Conservation (phyloP, 2,888 invertebrate genomes). For the Teinopalpus imperialis region DNA sequence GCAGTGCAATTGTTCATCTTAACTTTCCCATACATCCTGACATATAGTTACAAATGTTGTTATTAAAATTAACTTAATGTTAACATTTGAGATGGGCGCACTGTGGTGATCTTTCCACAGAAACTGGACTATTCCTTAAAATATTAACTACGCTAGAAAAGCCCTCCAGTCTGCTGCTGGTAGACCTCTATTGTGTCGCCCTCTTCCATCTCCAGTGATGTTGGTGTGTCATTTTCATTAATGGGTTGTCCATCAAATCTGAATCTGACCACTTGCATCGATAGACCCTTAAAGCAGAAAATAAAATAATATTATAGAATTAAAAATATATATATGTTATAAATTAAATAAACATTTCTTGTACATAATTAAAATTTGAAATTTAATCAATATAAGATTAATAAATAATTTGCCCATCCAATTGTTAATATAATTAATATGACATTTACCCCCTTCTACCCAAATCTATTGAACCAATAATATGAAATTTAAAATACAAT, state of each 20-base stretch:
- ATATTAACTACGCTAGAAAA: slow-evolving; percentile 62
- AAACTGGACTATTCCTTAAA: slow-evolving; percentile 70
- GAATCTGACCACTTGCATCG: slow-evolving; percentile 95
- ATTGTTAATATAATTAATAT: no score
- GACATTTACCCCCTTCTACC: no score
- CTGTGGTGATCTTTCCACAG: slow-evolving; percentile 56
- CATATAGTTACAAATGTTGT: slow-evolving; percentile 54
- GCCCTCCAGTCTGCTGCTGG: slow-evolving; percentile 96
- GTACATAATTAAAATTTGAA: no score
- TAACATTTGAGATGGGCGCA: slow-evolving; percentile 70
- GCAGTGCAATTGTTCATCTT: slow-evolving; percentile 46
- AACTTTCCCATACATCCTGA: slow-evolving; percentile 45
- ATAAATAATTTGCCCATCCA: no score
- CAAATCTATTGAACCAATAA: no score
- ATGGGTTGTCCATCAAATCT: slow-evolving; percentile 96
- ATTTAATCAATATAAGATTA: no score
- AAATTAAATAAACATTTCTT: no score
- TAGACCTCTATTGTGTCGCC: slow-evolving; percentile 98
- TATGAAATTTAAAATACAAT: no score
- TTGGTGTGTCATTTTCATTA: slow-evolving; percentile 94
- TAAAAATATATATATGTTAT: no score
- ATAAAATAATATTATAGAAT: no score
- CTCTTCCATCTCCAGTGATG: slow-evolving; percentile 96
- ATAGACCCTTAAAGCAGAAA: slow-evolving; percentile 87
- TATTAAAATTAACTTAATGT: slow-evolving; percentile 77